Base-by-base conservation (phyloP, 2,888 invertebrate species). In the Celastrina argiolus region DNA sequence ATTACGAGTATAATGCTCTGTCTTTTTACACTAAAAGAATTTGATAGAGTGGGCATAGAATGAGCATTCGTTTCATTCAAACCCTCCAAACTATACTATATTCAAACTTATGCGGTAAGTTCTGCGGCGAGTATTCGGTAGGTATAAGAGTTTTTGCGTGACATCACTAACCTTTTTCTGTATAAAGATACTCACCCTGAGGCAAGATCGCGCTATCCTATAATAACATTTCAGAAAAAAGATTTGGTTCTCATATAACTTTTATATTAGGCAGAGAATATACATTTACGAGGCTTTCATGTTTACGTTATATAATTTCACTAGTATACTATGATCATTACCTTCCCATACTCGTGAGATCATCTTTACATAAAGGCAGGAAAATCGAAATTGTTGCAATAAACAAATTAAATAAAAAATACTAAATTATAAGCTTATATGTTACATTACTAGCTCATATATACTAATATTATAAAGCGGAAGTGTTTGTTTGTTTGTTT, bases 131-230 rank as follows among this genome's bases (percentile, higher is more conserved):
- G 16, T 51, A 51, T 51, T 51, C 51, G 51, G 51, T 12, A 51
- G 22, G 51, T 12, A 51, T 8, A 10, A 45, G 8, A 18, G 3
- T 2, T 45, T 18, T 45, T 10, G 31, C 4, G 45, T 45, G 45
- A 51, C 51, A 26, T 51, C 51, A 51, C 51, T 51, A 51, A 12
- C 12, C 51, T 51, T 58, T 58, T 58, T 31, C n/a, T 31, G 31
- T 31, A 10, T 31, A 31, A 58, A 58, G 58, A 58, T 58, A 58
- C 58, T 58, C 16, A 31, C 58, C 58, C 58, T 31, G 28, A 31
- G 58, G 58, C 58, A 31, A 58, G 58, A 58, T 58, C 58, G 58
- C 58, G 58, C 58, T 58, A 58, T 58, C 58, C 58, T 58, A 58
- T 58, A 58, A 31, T 58, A 58, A 58, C 58, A 58, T 58, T 58